Conservation (phyloP, 2,113 vertebrate genomes). For the Chloropsis hardwickii region DNA sequence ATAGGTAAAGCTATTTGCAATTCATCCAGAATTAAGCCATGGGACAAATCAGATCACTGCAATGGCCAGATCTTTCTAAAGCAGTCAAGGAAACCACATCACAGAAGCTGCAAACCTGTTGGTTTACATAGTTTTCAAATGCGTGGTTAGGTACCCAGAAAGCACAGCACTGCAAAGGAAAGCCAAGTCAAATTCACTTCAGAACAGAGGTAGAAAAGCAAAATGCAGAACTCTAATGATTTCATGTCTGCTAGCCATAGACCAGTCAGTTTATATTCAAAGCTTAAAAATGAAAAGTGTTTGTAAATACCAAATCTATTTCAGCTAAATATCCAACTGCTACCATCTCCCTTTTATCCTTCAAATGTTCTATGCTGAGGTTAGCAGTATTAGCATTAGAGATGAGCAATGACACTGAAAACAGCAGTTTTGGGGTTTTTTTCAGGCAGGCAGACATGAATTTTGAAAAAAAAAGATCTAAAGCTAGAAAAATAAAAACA, state of each 20-base stretch:
- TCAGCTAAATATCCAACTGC: not conserved
- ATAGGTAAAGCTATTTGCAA: not conserved
- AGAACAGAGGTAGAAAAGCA: conserved; percentile 36
- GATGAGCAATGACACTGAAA: not conserved
- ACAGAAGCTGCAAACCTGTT: not conserved
- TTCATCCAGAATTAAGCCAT: not conserved
- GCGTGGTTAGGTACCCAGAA: conserved; percentile 28
- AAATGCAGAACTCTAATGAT: not conserved
- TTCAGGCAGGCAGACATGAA: conserved; percentile 56
- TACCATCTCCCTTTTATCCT: not conserved
- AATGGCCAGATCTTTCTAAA: not conserved
- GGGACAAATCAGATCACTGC: not conserved
- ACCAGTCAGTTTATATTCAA: not conserved
- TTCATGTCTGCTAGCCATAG: conserved; percentile 55
- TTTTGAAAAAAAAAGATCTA: not conserved
- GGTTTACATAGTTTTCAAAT: conserved; percentile 15
- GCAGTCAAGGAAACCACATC: not conserved
- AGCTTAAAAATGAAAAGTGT: not conserved
- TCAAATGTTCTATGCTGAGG: not conserved
- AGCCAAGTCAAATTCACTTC: conserved; percentile 53
- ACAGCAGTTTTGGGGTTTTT: not conserved
- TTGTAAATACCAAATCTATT: not conserved
- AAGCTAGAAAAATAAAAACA: conserved; percentile 5
- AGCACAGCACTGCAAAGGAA: conserved; percentile 62
- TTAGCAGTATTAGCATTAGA: not conserved